A percentile compares a stretch with the other conserved stretches of the same genome.
These are phyloP conservation scores for Phainopepla nitens DNA, from an alignment of 2,113 vertebrate species.

Conservation along the genomic window DNA sequence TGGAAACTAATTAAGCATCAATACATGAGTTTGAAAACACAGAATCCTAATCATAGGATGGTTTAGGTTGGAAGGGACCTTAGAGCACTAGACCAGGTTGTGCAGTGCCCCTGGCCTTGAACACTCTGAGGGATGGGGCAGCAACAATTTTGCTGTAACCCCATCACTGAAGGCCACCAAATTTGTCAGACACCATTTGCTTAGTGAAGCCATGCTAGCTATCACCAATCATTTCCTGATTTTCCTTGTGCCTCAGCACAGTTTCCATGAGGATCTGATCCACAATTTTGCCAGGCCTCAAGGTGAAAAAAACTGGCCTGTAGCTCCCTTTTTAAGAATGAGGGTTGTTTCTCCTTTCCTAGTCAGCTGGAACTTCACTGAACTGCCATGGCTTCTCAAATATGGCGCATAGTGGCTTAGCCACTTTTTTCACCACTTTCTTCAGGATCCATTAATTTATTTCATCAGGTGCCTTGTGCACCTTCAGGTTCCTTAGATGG, in stretches of 20 bases:
- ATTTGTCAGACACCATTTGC: neutral
- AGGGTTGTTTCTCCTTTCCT: neutral
- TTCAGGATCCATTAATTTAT: neutral
- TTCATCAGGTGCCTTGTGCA: neutral
- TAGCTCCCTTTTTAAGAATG: neutral
- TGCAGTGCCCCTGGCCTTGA: rapidly evolving
- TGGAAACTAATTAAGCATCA: neutral
- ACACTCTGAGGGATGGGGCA: neutral
- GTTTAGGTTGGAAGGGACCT: neutral
- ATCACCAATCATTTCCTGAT: neutral
- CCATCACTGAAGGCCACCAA: neutral
- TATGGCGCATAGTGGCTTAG: neutral
- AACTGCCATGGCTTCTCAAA: neutral
- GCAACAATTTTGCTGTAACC: neutral
- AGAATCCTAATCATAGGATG: neutral
- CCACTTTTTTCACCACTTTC: neutral
- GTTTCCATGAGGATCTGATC: neutral
- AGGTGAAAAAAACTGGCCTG: neutral
- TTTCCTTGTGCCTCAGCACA: neutral
- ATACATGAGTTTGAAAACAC: neutral
- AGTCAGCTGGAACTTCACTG: rapidly evolving
- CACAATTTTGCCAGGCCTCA: neutral
- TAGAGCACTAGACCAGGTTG: neutral
- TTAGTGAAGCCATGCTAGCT: neutral
- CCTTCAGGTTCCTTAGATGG: neutral